Percentiles rank a stretch among this genome's conserved stretches.
Conservation (phyloP, 2,113 vertebrate species). For the Campylorhamphus procurvoides region DNA sequence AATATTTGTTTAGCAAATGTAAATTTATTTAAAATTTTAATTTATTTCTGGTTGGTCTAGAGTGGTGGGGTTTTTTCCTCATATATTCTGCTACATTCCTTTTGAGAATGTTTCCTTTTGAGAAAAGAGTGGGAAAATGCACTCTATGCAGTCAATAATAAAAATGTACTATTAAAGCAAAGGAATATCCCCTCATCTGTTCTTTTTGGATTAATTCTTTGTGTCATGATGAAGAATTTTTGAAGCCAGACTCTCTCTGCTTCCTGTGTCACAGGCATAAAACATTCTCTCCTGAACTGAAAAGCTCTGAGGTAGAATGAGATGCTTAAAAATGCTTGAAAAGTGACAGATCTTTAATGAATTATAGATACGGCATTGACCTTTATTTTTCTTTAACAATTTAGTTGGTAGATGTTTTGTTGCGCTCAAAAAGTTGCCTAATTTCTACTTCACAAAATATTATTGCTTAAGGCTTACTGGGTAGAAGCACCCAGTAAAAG, state of each 20-base stretch:
- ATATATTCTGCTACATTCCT: neutral
- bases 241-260: neutral
- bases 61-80: neutral
- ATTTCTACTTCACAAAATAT: neutral
- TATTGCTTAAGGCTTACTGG: neutral
- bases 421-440: neutral
- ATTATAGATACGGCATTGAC: slow-evolving; percentile 26
- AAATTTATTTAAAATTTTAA: neutral
- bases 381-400: neutral
- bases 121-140: neutral
- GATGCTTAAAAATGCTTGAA: neutral
- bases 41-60: neutral
- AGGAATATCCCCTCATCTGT: neutral
- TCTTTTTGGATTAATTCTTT: neutral
- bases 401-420: neutral
- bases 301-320: neutral
- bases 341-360: slow-evolving; percentile 27
- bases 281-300: neutral
- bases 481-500: neutral
- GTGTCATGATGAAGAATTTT: neutral
- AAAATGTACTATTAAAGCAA: neutral
- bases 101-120: neutral
- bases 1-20: neutral
- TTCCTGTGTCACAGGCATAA: neutral
- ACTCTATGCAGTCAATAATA: neutral